Evolutionary conservation across 2,113 vertebrate species (phyloP).

Genomic region (Lutjanus erythropterus): DNA sequence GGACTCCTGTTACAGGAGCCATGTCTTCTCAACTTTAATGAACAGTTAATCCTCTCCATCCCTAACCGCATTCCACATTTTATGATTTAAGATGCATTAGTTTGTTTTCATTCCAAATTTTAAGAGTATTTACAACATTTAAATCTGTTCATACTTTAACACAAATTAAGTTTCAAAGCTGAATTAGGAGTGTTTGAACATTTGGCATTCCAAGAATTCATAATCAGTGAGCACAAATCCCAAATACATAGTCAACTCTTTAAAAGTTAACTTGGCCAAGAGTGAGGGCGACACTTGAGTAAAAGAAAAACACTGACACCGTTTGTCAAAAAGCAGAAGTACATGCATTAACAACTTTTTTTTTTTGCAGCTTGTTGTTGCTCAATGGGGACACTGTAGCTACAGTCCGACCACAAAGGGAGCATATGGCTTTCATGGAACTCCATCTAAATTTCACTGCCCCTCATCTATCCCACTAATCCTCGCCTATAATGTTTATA

Average conservation of each 20-base stretch:
- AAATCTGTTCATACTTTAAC: neutral
- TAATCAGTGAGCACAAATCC: neutral
- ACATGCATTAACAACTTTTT: conserved; percentile 32
- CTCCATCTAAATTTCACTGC: conserved; percentile 48
- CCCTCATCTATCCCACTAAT: conserved; percentile 61
- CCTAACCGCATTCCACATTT: neutral
- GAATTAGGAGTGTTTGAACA: neutral
- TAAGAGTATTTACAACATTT: neutral
- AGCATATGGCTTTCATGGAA: conserved; percentile 60
- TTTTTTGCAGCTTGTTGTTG: neutral
- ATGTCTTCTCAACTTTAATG: conserved; percentile 59
- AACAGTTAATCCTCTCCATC: conserved; percentile 49
- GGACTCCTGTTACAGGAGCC: conserved; percentile 71
- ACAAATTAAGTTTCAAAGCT: neutral
- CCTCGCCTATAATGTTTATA: conserved; percentile 55
- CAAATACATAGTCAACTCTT: neutral
- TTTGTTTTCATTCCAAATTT: conserved; percentile 2
- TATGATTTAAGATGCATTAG: neutral
- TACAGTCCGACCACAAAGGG: conserved; percentile 44
- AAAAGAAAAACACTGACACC: conserved; percentile 75
- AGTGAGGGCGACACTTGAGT: conserved; percentile 4
- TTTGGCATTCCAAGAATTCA: neutral
- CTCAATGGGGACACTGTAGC: conserved; percentile 29
- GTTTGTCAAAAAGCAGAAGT: conserved; percentile 71
- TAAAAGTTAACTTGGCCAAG: conserved; percentile 6